Conservation (phyloP, 2,797 vertebrate species). For the Paedocypris micromegethes region DNA sequence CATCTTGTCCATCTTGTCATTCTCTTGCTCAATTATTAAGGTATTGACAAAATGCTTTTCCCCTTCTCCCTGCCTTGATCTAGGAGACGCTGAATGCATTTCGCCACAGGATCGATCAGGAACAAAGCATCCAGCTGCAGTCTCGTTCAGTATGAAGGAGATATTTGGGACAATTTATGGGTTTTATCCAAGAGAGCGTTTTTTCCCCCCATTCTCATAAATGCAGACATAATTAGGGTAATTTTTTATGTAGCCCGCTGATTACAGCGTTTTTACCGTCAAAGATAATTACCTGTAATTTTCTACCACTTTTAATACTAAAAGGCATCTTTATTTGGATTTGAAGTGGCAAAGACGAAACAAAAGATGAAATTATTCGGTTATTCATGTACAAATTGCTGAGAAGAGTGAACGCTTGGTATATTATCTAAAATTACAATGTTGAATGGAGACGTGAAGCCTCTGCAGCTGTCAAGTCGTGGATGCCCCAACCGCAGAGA, state of each 20-base stretch:
- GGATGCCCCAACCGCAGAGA: constrained; percentile 67
- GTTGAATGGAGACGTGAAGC: constrained; percentile 81
- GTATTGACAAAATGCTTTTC: constrained; percentile 97
- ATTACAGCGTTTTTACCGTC: constrained; percentile 99
- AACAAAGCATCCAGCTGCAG: constrained; percentile 99
- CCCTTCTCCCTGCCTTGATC: constrained; percentile 91
- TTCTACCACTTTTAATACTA: constrained; percentile 99
- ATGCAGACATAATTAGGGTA: constrained; percentile 99
- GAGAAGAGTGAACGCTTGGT: constrained; percentile 88
- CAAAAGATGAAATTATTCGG: constrained; percentile 99
- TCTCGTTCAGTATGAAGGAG: constrained; percentile 99
- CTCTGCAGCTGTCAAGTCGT: constrained; percentile 88
- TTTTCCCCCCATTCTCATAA: constrained; percentile 94
- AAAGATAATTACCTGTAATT: constrained; percentile 99
- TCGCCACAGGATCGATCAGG: constrained; percentile 97
- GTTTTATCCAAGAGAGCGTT: constrained; percentile 99
- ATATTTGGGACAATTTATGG: constrained; percentile 99
- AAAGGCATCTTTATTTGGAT: constrained; percentile 99
- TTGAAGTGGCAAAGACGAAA: constrained; percentile 99
- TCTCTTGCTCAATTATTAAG: constrained; percentile 95
- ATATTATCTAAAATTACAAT: constrained; percentile 99
- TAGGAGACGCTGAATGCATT: constrained; percentile 95
- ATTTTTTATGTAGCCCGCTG: constrained; percentile 99
- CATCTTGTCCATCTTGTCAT: constrained; percentile 95
- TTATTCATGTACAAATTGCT: constrained; percentile 99